A percentile compares a stretch with the other conserved stretches of the same genome.
phyloP scores from a whole-genome alignment of 2,888 invertebrate species.

The Lacanobia oleracea region DNA sequence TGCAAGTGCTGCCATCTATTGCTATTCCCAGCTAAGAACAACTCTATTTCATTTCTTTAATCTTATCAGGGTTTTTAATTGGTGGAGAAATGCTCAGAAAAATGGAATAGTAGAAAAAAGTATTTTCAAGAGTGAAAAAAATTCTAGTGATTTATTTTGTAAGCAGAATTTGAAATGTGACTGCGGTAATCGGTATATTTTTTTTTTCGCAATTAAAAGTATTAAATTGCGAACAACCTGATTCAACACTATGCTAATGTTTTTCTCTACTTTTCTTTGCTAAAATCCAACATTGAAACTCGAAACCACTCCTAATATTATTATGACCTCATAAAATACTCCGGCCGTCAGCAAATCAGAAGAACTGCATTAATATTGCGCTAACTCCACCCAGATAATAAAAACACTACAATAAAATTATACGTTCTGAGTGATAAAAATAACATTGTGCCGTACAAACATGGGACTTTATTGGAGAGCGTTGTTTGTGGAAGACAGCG shows the following conservation, averaged over 20 bases:
- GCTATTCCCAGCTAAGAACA: not conserved
- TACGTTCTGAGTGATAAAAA: constrained; percentile 55
- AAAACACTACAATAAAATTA: constrained; percentile 55
- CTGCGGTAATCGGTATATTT: no score
- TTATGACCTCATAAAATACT: not conserved
- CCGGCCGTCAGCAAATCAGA: not conserved
- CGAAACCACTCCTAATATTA: not conserved
- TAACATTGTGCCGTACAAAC: constrained; percentile 55
- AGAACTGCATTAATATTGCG: constrained; percentile 10
- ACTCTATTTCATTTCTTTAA: not conserved
- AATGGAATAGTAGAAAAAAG: not conserved
- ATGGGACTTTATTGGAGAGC: constrained; percentile 46
- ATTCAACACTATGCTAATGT: not conserved
- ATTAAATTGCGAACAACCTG: no score
- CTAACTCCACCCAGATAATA: constrained; percentile 29
- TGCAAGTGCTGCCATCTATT: constrained; percentile 41
- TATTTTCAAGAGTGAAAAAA: no score
- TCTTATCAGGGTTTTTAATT: constrained; percentile 3
- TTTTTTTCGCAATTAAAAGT: no score
- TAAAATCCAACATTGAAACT: not conserved
- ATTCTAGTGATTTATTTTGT: no score
- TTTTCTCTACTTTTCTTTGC: not conserved
- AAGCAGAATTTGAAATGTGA: no score
- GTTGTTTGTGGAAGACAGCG: constrained; percentile 57
- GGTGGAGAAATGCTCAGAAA: not conserved